A percentile compares a stretch with the other conserved stretches of the same genome.
Evolutionary conservation across 2,113 vertebrate genomes (phyloP).

Genomic region (Mobula hypostoma): DNA sequence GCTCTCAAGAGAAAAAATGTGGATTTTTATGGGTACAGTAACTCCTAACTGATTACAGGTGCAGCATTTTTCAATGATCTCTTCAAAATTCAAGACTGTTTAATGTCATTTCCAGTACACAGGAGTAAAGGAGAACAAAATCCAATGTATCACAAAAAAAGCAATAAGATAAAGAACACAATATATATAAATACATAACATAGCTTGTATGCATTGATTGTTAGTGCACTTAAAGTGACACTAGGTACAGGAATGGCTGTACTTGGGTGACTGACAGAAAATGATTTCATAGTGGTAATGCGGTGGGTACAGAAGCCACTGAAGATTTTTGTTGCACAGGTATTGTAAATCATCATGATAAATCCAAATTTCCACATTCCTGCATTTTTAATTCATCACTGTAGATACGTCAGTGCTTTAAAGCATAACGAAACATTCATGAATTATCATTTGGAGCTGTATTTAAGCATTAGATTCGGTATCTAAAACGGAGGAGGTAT

Average conservation of each 20-base stretch:
- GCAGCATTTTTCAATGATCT: background rate
- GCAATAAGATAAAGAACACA: no score
- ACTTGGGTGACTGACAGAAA: no score
- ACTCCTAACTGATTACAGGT: no score
- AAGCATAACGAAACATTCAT: background rate
- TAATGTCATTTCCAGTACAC: no score
- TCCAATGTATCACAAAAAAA: no score
- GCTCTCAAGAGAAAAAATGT: no score
- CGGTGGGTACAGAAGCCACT: background rate
- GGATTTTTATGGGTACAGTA: background rate
- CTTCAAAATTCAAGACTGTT: background rate
- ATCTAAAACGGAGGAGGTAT: background rate
- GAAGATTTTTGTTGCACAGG: background rate
- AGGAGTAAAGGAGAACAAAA: no score
- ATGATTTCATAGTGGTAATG: no score
- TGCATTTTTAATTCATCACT: background rate
- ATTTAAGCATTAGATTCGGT: background rate
- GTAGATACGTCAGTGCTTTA: background rate
- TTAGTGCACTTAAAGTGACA: no score
- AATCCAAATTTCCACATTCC: background rate
- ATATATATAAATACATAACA: no score
- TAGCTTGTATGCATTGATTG: no score
- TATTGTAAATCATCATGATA: background rate
- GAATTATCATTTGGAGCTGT: background rate
- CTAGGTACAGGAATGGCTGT: no score